phyloP scores from a whole-genome alignment of 2,113 vertebrate genomes.

The Eretmochelys imbricata region DNA sequence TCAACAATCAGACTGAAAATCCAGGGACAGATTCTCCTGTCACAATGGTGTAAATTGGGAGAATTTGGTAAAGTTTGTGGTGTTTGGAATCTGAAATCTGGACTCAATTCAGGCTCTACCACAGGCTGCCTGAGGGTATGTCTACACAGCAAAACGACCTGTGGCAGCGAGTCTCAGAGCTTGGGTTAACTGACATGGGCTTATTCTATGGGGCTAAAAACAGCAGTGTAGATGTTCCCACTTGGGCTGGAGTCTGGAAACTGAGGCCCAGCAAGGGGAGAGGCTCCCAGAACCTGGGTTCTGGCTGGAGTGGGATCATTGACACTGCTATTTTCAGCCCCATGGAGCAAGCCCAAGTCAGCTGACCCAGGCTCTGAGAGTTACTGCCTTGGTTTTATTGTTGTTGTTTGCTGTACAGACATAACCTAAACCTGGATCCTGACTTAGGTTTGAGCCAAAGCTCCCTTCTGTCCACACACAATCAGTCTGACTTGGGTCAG shows the following conservation, averaged over 20 bases:
- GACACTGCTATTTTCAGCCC: neutral
- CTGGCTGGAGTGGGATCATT: neutral
- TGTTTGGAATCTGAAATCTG: neutral
- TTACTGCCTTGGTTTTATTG: neutral
- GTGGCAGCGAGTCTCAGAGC: neutral
- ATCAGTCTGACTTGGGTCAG: neutral
- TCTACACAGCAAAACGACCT: neutral
- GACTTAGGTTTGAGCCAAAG: neutral
- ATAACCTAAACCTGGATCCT: neutral
- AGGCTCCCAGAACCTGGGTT: neutral
- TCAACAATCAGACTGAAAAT: fast-evolving
- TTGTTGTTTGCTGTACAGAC: neutral
- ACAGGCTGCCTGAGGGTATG: neutral
- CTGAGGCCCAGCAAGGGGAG: neutral
- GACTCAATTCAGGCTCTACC: neutral
- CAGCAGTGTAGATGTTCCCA: neutral
- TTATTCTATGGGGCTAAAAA: neutral
- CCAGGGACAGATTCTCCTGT: neutral
- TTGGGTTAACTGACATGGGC: neutral
- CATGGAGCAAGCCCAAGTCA: neutral
- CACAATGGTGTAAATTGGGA: neutral
- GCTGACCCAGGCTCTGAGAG: neutral
- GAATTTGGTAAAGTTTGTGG: neutral
- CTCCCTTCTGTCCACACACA: neutral
- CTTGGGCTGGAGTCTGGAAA: neutral